Evolutionary conservation across 2,797 vertebrate species (phyloP).

Genomic region (Gadopsis bispinosus): DNA sequence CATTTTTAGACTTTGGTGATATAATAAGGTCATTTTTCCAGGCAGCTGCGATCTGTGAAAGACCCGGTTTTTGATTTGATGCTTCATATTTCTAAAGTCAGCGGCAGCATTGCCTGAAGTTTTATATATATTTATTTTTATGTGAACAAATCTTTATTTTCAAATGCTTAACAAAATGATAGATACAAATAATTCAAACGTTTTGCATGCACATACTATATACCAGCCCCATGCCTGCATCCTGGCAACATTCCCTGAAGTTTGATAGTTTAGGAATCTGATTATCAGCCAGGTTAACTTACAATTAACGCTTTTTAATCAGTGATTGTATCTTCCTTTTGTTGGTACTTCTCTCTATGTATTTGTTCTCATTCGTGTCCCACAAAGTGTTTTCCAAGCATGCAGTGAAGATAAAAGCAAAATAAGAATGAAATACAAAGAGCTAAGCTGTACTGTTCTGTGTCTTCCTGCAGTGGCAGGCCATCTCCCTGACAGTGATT

Average conservation of each 20-base stretch:
- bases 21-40: background rate
- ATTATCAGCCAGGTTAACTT: slow-evolving; percentile 15
- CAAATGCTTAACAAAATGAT: background rate
- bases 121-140: background rate
- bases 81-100: background rate
- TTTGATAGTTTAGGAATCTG: background rate
- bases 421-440: background rate
- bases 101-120: background rate
- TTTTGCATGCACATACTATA: background rate
- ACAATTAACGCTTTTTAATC: background rate
- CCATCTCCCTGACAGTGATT: slow-evolving; percentile 98
- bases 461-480: slow-evolving; percentile 91
- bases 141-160: background rate
- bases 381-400: background rate
- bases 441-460: slow-evolving; percentile 17
- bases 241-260: background rate
- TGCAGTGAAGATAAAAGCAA: slow-evolving; percentile 5
- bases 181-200: background rate
- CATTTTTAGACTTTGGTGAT: slow-evolving; percentile 21
- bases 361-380: background rate
- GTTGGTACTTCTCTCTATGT: background rate
- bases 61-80: background rate
- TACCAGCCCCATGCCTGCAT: background rate
- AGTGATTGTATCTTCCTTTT: background rate
- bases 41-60: slow-evolving; percentile 10